These are phyloP conservation scores for Rhyacophila evoluta DNA, from an alignment of 2,888 invertebrate species.

Conservation along the genomic window DNA sequence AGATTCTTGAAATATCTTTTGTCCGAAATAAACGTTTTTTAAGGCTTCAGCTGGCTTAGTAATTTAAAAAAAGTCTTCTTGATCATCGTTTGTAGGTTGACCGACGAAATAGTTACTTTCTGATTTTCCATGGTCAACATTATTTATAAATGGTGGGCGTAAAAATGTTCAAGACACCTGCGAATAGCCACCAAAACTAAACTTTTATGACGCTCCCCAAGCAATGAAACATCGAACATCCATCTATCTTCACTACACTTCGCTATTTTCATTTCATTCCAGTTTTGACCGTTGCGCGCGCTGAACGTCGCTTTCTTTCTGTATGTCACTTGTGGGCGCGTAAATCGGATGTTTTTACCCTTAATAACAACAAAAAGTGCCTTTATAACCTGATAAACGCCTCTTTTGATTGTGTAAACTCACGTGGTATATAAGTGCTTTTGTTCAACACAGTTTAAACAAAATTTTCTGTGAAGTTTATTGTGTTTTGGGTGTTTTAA, in stretches of 20 bases:
- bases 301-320: constrained; percentile 7
- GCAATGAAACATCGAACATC: constrained; percentile 18
- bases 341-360: constrained; percentile 2
- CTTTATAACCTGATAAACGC: neutral
- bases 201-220: neutral
- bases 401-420: neutral
- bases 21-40: too few species aligned
- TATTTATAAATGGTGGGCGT: neutral
- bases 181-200: neutral
- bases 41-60: too few species aligned
- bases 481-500: neutral
- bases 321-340: constrained; percentile 13
- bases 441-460: neutral
- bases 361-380: constrained; percentile 16
- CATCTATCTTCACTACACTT: neutral
- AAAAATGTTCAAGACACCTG: neutral
- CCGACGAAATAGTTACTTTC: too few species aligned
- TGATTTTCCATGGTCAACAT: too few species aligned
- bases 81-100: too few species aligned
- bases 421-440: neutral
- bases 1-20: too few species aligned
- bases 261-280: constrained; percentile 6
- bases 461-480: neutral
- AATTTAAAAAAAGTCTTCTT: too few species aligned
- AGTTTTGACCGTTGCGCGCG: neutral